A percentile compares a stretch with the other conserved stretches of the same genome.
phyloP scores from a whole-genome alignment of 1,140 invertebrate genomes.

The Drosophila pectinifera region DNA sequence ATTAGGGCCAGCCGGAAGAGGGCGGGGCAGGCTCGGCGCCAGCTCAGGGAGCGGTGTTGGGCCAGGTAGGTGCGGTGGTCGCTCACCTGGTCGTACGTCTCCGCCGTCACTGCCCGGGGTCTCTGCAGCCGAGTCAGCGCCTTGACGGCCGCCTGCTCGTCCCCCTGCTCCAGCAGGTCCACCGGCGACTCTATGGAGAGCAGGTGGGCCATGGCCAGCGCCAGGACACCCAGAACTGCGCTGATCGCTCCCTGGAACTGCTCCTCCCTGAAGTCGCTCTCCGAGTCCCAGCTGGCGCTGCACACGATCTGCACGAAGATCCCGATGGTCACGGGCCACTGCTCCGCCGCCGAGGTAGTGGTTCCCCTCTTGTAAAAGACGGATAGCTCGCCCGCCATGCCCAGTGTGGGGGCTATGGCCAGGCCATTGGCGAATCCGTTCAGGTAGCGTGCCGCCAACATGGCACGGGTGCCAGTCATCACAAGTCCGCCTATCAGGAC shows the following conservation, averaged over 20 bases:
- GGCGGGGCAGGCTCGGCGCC: slow-evolving; percentile 52
- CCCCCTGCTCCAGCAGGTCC: slow-evolving; percentile 36
- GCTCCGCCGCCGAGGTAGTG: slow-evolving; percentile 46
- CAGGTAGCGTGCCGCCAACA: slow-evolving; percentile 56
- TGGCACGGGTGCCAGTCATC: slow-evolving; percentile 20
- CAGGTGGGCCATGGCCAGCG: slow-evolving; percentile 44
- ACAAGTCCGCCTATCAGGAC: slow-evolving; percentile 53
- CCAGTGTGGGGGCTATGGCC: slow-evolving; percentile 50
- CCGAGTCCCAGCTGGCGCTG: slow-evolving; percentile 34
- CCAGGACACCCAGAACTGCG: slow-evolving; percentile 44
- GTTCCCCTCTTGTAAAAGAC: slow-evolving; percentile 66
- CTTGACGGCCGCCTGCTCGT: slow-evolving; percentile 64
- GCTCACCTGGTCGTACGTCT: slow-evolving; percentile 69
- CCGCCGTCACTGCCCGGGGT: slow-evolving; percentile 58
- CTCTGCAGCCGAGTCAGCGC: slow-evolving; percentile 58
- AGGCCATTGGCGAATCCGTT: slow-evolving; percentile 71
- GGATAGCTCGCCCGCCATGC: slow-evolving; percentile 54
- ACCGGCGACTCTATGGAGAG: slow-evolving; percentile 69
- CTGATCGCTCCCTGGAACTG: slow-evolving; percentile 58
- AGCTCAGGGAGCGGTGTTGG: slow-evolving; percentile 41
- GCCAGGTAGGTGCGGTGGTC: slow-evolving; percentile 66
- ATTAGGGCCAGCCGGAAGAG: slow-evolving; percentile 60
- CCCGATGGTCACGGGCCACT: slow-evolving; percentile 53
- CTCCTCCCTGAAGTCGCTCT: slow-evolving; percentile 41
- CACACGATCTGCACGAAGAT: slow-evolving; percentile 69